Percentiles rank a stretch among this genome's conserved stretches.
Conservation (phyloP, 2,888 invertebrate species). For the Aphodius granarius region DNA sequence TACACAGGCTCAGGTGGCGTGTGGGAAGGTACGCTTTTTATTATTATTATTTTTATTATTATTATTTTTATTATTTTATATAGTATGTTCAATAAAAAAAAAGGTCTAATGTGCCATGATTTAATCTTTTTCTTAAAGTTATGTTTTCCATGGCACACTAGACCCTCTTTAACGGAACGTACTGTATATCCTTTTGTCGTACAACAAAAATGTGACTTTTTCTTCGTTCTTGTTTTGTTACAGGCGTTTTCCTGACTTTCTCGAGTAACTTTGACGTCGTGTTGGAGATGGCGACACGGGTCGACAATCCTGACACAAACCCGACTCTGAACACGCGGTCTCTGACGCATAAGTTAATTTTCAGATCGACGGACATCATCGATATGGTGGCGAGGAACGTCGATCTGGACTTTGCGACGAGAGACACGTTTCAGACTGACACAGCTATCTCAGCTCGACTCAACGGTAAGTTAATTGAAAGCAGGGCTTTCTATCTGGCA, state of each 20-base stretch:
- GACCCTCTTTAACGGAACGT: too few relatives aligned
- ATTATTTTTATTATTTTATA: background rate
- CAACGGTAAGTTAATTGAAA: too few relatives aligned
- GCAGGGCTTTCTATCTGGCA: too few relatives aligned
- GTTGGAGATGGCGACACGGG: conserved; percentile 83
- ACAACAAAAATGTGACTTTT: background rate
- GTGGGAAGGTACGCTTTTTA: conserved; percentile 70
- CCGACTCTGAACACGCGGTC: conserved; percentile 65
- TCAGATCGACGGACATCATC: conserved; percentile 82
- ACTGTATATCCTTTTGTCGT: background rate
- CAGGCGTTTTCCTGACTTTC: conserved; percentile 79
- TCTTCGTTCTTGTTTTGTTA: conserved; percentile 16
- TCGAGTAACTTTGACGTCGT: conserved; percentile 86
- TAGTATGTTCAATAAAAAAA: too few relatives aligned
- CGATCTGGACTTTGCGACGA: conserved; percentile 86
- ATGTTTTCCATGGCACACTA: too few relatives aligned
- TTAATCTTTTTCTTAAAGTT: background rate
- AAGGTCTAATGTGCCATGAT: background rate
- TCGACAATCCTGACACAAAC: conserved; percentile 64
- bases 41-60: background rate
- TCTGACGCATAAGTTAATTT: conserved; percentile 78
- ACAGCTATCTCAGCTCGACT: conserved; percentile 81
- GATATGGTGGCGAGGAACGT: conserved; percentile 81
- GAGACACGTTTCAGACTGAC: conserved; percentile 88
- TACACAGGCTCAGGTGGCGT: conserved; percentile 81